phyloP scores from a whole-genome alignment of 1,140 invertebrate species.

The Pseudomyrmex gracilis region DNA sequence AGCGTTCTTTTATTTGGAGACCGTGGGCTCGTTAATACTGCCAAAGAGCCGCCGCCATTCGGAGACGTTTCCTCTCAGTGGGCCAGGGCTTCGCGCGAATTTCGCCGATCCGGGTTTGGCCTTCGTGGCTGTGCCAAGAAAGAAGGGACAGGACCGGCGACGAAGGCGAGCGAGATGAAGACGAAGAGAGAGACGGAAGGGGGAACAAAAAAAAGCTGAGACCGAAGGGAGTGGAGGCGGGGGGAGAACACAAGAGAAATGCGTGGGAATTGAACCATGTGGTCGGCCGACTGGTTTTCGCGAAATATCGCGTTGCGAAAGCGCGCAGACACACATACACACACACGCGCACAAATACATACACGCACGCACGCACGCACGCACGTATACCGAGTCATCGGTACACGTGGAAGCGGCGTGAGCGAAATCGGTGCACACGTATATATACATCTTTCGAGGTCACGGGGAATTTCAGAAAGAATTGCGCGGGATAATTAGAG shows the following conservation, averaged over 20 bases:
- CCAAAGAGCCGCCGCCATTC: constrained; percentile 31
- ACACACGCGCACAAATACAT: constrained; percentile 3
- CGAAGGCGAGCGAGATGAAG: constrained; percentile 47
- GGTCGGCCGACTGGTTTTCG: constrained; percentile 76
- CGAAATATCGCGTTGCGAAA: constrained; percentile 80
- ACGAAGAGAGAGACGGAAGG: neutral
- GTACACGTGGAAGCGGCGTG: constrained; percentile 31
- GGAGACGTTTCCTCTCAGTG: constrained; percentile 66
- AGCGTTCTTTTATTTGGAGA: constrained; percentile 66
- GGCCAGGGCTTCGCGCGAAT: constrained; percentile 75
- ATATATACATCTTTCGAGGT: constrained; percentile 30
- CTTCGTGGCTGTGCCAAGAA: constrained; percentile 66
- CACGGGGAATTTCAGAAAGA: constrained; percentile 65
- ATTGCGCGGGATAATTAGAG: constrained; percentile 46
- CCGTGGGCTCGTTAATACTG: constrained; percentile 64
- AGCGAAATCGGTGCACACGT: constrained; percentile 37
- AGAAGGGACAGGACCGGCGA: constrained; percentile 37
- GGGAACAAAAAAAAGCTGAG: neutral
- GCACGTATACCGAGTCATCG: constrained; percentile 12
- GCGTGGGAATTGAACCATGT: constrained; percentile 81
- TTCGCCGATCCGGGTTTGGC: constrained; percentile 70
- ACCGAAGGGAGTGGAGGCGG: constrained; percentile 34
- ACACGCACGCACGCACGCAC: neutral
- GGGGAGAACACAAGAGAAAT: constrained; percentile 73
- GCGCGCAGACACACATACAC: constrained; percentile 9